Evolutionary conservation across 2,888 invertebrate genomes (phyloP), one percentile per base, ranked within the genome.

Genomic region (Cetonia aurata): DNA sequence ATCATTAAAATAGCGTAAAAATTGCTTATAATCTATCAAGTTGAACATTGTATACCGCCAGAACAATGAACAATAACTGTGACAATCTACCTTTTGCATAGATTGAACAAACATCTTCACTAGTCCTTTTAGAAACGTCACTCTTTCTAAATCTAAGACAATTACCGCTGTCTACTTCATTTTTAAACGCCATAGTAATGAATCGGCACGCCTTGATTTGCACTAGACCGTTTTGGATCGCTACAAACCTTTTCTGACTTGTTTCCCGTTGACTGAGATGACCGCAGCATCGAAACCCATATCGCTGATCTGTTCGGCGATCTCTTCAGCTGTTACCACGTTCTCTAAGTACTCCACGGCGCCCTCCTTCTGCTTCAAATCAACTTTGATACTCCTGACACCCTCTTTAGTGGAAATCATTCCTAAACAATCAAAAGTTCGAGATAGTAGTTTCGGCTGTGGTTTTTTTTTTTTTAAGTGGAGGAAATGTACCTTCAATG

Each of bases 211-310:
- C 13, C 33, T 31, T 41, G 44, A 53, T 65, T 33, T 19, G 25
- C 25, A 25, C 25, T 25, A 4, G 25, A 25, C 3, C 25, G 4
- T 25, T 25, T 25, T 1, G 4, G 1, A 25, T 4, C 4, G 25
- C 25, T 1, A 25, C 25, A 25, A 25, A 25, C 73, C 77, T 57
- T 59, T 74, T 56, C 75, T 73, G 44, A 77, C 57, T 17, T 75
- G 69, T 75, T 79, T 81, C 10, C 84, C 85, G 67, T 86, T 82
- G 3, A 85, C 76, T 56, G 83, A 81, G 72, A 86, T 86, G 0
- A 90, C 84, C 65, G 82, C 84, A 0, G 93, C 91, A 65, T 91
- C 92, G 80, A 95, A 96, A 0, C 96, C 96, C 88, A 96, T 91
- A 72, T 92, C 92, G 77, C 92, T 90, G 48, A 96, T 91, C 68